Evolutionary conservation across 2,888 invertebrate species (phyloP), one percentile per base, ranked within the genome.

Genomic region (Hydriomena furcata): DNA sequence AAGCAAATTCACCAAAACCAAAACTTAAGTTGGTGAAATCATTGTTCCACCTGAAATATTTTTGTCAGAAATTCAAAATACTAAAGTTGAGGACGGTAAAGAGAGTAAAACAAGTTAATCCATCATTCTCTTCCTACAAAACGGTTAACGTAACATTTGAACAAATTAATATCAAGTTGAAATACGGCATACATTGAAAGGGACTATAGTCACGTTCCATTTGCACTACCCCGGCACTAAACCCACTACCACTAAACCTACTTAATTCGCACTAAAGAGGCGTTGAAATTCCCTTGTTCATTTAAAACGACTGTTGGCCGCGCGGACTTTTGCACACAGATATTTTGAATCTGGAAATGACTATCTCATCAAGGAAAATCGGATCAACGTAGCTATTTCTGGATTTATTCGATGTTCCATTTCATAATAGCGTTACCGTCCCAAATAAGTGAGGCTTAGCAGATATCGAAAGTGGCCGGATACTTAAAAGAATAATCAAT

Each of bases 201-300:
- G 49, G 50, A 50, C 50, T 51, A 44, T 51, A 53, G 65, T 66
- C 69, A 68, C 63, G 67, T 68, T 55, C 66, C 74, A 78, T 76
- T 76, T 77, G 68, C 72, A 68, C 70, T 72, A 68, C 64, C 65
- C 68, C 40, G 35, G 54, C 32, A 58, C 61, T 59, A 66, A 80
- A 76, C 76, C 76, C 72, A 65, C 70, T 73, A 70, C 66, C 64
- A 54, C 62, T 59, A 66, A 80, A 78, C 76, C 76, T 79, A 75
- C 76, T 83, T 82, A 79, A 83, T 82, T 79, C 72, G 68, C 65
- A 72, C 74, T 78, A 78, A 81, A 78, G 78, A 73, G 73, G 66
- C 78, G 66, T 68, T 66, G 68, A 71, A 79, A 73, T 71, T 71
- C 73, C 70, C 78, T 77, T 77, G 78, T 72, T 76, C 81, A 73